A percentile compares a stretch with the other conserved stretches of the same genome.
phyloP scores from a whole-genome alignment of 2,113 vertebrate species.

The Genyomyrus donnyi region DNA sequence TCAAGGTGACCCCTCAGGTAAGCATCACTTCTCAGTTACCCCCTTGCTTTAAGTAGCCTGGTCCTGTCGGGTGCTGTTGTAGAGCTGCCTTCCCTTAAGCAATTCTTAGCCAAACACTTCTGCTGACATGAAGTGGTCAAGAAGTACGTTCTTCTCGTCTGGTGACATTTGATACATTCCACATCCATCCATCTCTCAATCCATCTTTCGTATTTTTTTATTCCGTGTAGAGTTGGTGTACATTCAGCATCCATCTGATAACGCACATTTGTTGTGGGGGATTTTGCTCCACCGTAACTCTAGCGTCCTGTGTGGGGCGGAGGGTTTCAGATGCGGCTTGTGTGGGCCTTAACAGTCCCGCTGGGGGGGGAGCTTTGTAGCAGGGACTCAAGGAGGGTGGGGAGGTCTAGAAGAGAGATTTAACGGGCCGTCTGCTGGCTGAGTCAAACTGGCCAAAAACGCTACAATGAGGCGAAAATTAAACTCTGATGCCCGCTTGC shows the following conservation, averaged over 20 bases:
- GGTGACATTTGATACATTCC: neutral
- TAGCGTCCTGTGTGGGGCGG: neutral
- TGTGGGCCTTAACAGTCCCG: neutral
- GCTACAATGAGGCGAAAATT: neutral
- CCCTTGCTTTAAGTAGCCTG: neutral
- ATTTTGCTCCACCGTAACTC: neutral
- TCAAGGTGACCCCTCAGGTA: slow-evolving; percentile 79
- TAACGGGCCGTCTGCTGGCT: neutral
- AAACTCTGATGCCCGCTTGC: neutral
- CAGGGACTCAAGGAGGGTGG: neutral
- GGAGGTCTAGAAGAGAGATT: neutral
- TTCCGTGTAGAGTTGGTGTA: neutral
- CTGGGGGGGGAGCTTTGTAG: neutral
- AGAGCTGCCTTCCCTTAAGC: neutral
- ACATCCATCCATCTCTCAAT: neutral
- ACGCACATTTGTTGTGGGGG: neutral
- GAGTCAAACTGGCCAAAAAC: neutral
- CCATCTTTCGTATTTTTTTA: neutral
- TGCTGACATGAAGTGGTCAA: neutral
- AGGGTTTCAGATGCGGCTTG: neutral
- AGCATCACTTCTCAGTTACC: slow-evolving; percentile 23
- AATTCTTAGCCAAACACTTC: neutral
- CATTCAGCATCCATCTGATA: neutral
- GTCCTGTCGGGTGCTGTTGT: neutral
- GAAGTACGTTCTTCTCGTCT: neutral